Base-by-base conservation (phyloP, 2,888 invertebrate genomes). In the Lobophora halterata region DNA sequence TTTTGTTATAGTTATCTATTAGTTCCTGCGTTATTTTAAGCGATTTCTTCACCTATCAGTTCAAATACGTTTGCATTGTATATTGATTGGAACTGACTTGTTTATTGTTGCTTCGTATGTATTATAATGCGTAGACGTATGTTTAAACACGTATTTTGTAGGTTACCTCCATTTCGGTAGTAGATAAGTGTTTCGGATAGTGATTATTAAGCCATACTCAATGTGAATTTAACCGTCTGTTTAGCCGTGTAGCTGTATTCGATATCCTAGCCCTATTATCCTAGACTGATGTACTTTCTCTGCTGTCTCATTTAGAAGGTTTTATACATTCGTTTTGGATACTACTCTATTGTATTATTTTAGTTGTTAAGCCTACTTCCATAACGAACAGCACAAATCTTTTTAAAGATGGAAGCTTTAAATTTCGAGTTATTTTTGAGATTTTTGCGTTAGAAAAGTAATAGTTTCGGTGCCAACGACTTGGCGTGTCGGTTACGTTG, bases 171-270 rank as follows among this genome's bases (percentile, higher is more conserved):
- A 34, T 39, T 64, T 54, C 57, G 54, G 52, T 53, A 50, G 47
- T 70, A 69, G 65, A 33, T 83, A 81, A 82, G 79, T 66, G 78
- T 81, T 82, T 79, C 74, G 63, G 59, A 76, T 80, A 79, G 79
- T 72, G 61, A 69, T 63, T 71, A 73, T 64, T 33, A 65, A 59
- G 79, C 76, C 82, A 83, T 81, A 83, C 81, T 83, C 79, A 77
- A 49, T 62, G 71, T 79, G 81, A 79, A 79, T 79, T 81, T 79
- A 77, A 65, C 71, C 68, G 68, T 78, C 67, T 68, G 57, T 65
- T n/a, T 74, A 76, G 71, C 46, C 45, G 63, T 62, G 61, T 75
- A 74, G 67, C 55, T 59, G 59, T 72, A 65, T 61, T 71, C 57
- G 53, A 66, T 66, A 58, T 52, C 55, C 58, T 64, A 66, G 56